Evolutionary conservation across 2,888 invertebrate genomes (phyloP), one percentile per base, ranked within the genome.

Genomic region (Piscicola geometra): DNA sequence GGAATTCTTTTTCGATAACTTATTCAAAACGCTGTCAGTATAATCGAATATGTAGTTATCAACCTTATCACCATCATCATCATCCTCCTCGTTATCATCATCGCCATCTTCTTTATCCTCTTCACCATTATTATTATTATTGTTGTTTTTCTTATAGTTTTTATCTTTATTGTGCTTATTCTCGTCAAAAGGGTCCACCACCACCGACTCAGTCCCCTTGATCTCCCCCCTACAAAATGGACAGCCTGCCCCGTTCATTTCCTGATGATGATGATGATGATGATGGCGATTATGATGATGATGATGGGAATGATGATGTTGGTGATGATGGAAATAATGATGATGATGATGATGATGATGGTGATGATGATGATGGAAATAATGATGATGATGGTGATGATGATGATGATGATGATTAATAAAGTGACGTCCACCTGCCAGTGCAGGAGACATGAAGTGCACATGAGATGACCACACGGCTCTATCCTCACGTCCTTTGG

Each of bases 171-270:
- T 66, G 18, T 56, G 67, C 21, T 30, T 60, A 30, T 30, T 21
- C 12, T 86, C 86, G 77, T 86, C 85, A 82, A 97, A 99, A 0
- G 97, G 96, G 84, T 99, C 98, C 12, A 99, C 97, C 0, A 98
- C 93, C 28, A 99, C 95, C 84, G 94, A 93, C 84, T 98, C 98
- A 0, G 98, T 99, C 36, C 98, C 99, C 86, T 99, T 99, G 84
- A 99, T 99, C 87, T 99, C 99, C 75, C 97, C 95, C 80, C 99
- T 90, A 86, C 99, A 99, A 87, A 98, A 99, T 25, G 99, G 99
- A 88, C 99, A 99, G 21, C 84, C 83, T 73, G 83, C 82, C n/a
- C 85, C 85, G 77, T 85, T 84, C 32, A 82, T 83, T 71, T 85
- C 85, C 85, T 85, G 78, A 3, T 33, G 25, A 64, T 41, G 0